A percentile compares a stretch with the other conserved stretches of the same genome.
Conservation (phyloP, 2,888 invertebrate species). For the Pseudolycoriella hygida region DNA sequence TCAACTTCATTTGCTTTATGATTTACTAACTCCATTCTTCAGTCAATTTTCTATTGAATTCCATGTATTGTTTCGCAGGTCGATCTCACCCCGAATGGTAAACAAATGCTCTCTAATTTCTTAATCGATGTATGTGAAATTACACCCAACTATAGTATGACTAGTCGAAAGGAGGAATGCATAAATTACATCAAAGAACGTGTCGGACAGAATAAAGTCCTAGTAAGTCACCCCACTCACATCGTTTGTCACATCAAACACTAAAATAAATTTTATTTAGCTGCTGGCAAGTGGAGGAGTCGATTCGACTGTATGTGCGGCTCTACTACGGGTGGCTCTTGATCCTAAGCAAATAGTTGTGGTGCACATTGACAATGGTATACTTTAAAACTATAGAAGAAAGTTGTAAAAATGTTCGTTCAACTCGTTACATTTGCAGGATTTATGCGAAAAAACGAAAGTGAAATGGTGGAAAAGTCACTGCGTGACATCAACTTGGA, state of each 20-base stretch:
- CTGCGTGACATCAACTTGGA: constrained; percentile 68
- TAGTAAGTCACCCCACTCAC: constrained; percentile 43
- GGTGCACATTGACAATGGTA: constrained; percentile 94
- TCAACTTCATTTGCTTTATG: no score
- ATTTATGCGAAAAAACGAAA: constrained; percentile 95
- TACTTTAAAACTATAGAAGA: no score
- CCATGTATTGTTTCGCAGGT: constrained; percentile 34
- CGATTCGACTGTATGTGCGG: constrained; percentile 98
- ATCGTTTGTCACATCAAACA: background rate
- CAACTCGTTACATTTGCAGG: constrained; percentile 24
- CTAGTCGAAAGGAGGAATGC: constrained; percentile 73
- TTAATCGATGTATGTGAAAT: constrained; percentile 80
- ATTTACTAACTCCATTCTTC: no score
- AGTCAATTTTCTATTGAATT: no score
- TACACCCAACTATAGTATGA: constrained; percentile 74
- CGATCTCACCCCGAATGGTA: constrained; percentile 82
- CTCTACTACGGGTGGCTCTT: constrained; percentile 78
- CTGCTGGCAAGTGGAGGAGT: constrained; percentile 94
- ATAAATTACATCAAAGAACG: constrained; percentile 79
- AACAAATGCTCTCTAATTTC: constrained; percentile 86
- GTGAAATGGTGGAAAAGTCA: constrained; percentile 69
- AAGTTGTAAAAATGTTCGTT: no score
- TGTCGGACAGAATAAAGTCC: constrained; percentile 82
- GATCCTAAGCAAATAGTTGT: constrained; percentile 84
- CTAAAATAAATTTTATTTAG: constrained; percentile 29